phyloP scores from a whole-genome alignment of 2,797 vertebrate genomes.

The Bryconaethiops microstoma region DNA sequence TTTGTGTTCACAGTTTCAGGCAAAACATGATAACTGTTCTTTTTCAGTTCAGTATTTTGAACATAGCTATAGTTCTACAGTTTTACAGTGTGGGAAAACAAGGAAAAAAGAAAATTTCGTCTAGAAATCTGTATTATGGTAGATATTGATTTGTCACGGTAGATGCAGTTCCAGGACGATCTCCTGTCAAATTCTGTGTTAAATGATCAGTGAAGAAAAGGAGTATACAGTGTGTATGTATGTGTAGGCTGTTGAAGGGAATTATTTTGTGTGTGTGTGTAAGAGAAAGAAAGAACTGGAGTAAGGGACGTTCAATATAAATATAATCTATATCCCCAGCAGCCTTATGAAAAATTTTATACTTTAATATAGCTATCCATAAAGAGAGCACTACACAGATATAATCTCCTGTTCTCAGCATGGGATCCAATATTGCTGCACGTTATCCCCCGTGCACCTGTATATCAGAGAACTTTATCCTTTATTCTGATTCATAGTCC shows the following conservation, averaged over 20 bases:
- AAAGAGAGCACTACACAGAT: conserved; percentile 20
- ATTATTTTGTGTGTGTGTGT: background rate
- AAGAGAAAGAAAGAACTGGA: no score
- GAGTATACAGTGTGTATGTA: background rate
- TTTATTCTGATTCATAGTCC: conserved; percentile 69
- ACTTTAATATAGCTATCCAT: conserved; percentile 36
- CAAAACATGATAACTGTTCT: no score
- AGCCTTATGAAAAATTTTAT: conserved; percentile 36
- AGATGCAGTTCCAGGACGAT: background rate
- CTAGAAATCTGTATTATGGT: background rate
- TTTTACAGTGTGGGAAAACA: no score
- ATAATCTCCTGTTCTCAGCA: conserved; percentile 43
- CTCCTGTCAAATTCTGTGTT: background rate
- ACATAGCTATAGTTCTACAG: no score
- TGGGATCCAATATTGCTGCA: conserved; percentile 47
- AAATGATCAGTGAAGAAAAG: background rate
- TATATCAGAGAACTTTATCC: conserved; percentile 59
- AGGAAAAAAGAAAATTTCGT: no score
- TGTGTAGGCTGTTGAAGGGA: background rate
- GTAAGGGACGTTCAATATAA: conserved; percentile 3
- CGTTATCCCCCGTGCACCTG: conserved; percentile 62
- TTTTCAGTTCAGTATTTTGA: no score
- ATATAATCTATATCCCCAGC: conserved; percentile 17
- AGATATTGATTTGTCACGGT: background rate
- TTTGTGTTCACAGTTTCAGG: no score